Evolutionary conservation across 2,113 vertebrate species (phyloP).

Genomic region (Natator depressus): DNA sequence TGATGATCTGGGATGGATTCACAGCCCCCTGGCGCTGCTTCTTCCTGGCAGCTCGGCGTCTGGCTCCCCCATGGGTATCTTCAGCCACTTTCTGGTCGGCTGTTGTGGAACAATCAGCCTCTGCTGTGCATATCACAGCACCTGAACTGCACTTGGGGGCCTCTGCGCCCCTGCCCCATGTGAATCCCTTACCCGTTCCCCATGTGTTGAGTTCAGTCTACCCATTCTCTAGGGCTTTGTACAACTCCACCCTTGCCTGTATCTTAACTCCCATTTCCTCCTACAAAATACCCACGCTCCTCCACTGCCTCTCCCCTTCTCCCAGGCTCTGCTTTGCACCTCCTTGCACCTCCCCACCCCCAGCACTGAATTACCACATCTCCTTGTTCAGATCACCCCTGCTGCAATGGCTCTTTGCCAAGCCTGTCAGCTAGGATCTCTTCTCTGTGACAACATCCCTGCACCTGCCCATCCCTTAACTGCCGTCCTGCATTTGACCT

Average conservation of each 20-base stretch:
- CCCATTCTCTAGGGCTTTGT: neutral
- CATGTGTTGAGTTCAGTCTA: neutral
- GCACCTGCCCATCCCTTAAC: neutral
- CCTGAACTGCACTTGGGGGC: accelerated
- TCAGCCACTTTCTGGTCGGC: neutral
- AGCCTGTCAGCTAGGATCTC: neutral
- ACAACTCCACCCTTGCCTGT: neutral
- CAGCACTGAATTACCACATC: neutral
- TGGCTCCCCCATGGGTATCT: neutral
- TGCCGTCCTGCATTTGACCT: neutral
- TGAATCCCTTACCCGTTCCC: accelerated
- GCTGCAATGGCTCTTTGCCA: neutral
- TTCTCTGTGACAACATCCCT: neutral
- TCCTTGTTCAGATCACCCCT: neutral
- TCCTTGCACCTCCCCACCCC: neutral
- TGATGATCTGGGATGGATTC: neutral
- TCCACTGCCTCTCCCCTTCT: neutral
- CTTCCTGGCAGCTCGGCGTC: neutral
- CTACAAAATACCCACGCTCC: neutral
- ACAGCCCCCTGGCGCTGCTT: neutral
- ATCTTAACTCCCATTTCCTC: accelerated
- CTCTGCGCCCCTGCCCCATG: neutral
- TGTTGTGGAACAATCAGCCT: accelerated
- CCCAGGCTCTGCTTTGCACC: neutral
- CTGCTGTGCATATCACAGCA: accelerated